Base-by-base conservation (phyloP, 2,113 vertebrate species). In the Daphoenositta chrysoptera region DNA sequence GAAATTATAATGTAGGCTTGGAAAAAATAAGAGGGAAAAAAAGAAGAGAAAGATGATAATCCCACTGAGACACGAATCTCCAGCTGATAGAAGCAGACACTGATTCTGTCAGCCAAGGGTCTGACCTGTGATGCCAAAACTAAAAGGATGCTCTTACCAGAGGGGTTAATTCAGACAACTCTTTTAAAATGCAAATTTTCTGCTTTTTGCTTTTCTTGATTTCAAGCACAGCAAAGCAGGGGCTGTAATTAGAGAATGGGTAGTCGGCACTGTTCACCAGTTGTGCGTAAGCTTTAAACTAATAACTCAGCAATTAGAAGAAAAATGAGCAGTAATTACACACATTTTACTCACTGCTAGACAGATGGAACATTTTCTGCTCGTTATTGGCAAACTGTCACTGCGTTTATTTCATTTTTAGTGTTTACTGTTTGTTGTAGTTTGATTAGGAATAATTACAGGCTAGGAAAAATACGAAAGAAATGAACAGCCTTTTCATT, bases 261-360 rank as follows among this genome's bases (percentile, higher is more conserved):
- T 94, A 96, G 97, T 95, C 60, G 82, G 84, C 86, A 66, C 97
- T 92, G 97, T 83, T 97, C 97, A 96, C 96, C 97, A 98, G 97
- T 97, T 95, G 95, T 97, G 97, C 94, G 37, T 96, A 94, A 97
- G 97, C 97, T 97, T 97, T 98, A 98, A 98, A 98, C 98, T 98
- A 98, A 98, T 98, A 98, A 98, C 97, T 98, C 96, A 97, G 98
- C 98, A 98, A 98, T 98, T 98, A 98, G 83, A 97, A 97, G 97
- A 98, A 98, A 98, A 98, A 98, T 98, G 97, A 98, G 97, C 97
- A 95, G 98, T 98, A 98, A 98, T 98, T 98, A 98, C 97, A 97
- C 94, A 94, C 97, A 98, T 98, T 98, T 98, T 93, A 97, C 97
- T 98, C 97, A 92, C 94, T 96, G 97, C 94, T 96, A 98, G 98